Evolutionary conservation across 2,888 invertebrate species (phyloP).

Genomic region (Luffia ferchaultella): DNA sequence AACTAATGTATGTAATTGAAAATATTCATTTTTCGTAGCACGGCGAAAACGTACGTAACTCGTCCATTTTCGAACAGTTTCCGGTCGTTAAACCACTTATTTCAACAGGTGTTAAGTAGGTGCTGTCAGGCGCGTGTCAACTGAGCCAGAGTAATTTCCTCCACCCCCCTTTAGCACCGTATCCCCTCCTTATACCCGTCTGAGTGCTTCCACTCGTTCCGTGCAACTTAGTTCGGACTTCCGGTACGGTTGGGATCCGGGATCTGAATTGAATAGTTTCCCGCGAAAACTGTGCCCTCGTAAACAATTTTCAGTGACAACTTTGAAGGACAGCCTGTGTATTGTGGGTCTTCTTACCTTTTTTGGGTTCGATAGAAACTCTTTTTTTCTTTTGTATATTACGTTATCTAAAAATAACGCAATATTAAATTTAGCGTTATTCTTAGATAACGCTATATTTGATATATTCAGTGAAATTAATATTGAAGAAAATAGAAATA

Average conservation of each 20-base stretch:
- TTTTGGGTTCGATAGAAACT: too few relatives aligned
- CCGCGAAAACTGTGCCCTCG: conserved; percentile 44
- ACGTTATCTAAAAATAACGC: too few relatives aligned
- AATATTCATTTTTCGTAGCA: background rate
- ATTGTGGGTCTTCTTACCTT: too few relatives aligned
- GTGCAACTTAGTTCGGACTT: conserved; percentile 32
- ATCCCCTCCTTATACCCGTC: conserved; percentile 2
- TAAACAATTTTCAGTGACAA: conserved; percentile 41
- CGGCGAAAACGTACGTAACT: background rate
- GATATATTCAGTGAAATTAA: too few relatives aligned
- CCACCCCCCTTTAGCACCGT: background rate
- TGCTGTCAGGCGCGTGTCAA: conserved; percentile 1
- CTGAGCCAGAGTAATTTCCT: background rate
- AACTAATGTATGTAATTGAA: background rate
- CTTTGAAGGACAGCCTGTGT: conserved; percentile 24
- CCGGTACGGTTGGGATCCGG: conserved; percentile 35
- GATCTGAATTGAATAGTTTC: conserved; percentile 54
- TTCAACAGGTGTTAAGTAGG: background rate
- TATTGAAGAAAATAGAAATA: too few relatives aligned
- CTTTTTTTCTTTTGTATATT: too few relatives aligned
- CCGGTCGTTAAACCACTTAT: conserved; percentile 10
- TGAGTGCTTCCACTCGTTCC: conserved; percentile 32
- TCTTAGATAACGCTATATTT: too few relatives aligned
- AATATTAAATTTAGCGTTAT: too few relatives aligned
- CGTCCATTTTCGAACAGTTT: background rate